phyloP scores from a whole-genome alignment of 2,888 invertebrate genomes.

The Deilephila elpenor region DNA sequence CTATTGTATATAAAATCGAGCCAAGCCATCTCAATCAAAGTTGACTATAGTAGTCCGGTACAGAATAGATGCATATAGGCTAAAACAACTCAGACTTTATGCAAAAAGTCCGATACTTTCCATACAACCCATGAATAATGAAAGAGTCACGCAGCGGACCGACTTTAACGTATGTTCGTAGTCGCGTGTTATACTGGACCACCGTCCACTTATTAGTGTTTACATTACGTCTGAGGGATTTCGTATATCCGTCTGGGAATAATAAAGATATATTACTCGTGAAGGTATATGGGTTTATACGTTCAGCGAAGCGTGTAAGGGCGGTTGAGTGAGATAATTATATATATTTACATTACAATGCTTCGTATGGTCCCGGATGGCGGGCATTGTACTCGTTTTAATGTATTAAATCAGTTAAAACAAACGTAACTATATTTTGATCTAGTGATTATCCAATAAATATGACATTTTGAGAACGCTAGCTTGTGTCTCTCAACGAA shows the following conservation, averaged over 20 bases:
- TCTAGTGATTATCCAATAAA: no score
- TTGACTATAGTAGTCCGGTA: not conserved
- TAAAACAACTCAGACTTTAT: not conserved
- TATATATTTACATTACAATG: not conserved
- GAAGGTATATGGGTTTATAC: not conserved
- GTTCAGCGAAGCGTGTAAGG: no score
- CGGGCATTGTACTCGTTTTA: no score
- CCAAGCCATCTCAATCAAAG: no score
- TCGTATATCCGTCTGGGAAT: not conserved
- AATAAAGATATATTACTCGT: not conserved
- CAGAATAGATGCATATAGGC: not conserved
- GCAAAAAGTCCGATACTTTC: not conserved
- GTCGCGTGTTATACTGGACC: not conserved
- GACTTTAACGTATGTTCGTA: not conserved
- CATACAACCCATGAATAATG: conserved; percentile 18
- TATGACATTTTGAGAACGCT: no score
- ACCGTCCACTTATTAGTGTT: conserved; percentile 9
- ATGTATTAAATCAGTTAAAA: no score
- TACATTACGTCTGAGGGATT: conserved; percentile 12
- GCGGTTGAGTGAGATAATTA: not conserved
- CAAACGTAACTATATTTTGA: no score
- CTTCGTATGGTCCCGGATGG: no score
- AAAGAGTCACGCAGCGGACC: conserved; percentile 3
- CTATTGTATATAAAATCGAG: no score
- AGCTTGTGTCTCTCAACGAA: no score